phyloP scores from a whole-genome alignment of 2,797 vertebrate genomes.

The Rhinoraja longicauda region DNA sequence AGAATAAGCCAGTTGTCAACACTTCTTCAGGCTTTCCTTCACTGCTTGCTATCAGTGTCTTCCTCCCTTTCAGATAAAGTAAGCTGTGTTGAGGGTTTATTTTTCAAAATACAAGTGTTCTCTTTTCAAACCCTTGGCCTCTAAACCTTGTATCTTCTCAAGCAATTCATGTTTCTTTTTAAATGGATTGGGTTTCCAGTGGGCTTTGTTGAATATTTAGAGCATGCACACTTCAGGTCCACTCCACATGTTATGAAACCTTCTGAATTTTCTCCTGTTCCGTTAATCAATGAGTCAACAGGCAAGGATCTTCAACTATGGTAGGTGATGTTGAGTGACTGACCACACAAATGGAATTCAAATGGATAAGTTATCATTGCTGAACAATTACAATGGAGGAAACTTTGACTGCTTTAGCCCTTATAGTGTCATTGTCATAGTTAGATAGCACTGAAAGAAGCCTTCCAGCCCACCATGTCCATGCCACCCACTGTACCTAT shows the following conservation, averaged over 20 bases:
- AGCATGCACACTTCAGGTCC: not conserved
- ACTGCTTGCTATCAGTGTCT: not conserved
- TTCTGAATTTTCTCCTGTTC: not conserved
- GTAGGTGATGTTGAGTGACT: not conserved
- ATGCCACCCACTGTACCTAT: too few species aligned
- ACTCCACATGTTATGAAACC: constrained; percentile 6
- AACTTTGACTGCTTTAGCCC: not conserved
- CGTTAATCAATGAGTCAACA: not conserved
- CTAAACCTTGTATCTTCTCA: not conserved
- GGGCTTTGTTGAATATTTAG: constrained; percentile 10
- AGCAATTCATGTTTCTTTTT: not conserved
- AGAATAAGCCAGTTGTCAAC: constrained; percentile 9
- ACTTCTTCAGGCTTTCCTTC: not conserved
- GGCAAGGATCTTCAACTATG: not conserved
- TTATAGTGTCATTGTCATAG: too few species aligned
- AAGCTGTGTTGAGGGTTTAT: not conserved
- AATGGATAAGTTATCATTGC: not conserved
- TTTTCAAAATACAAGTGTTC: not conserved
- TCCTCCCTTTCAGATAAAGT: constrained; percentile 32
- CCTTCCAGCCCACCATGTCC: too few species aligned
- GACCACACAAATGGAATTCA: not conserved
- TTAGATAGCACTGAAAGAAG: too few species aligned
- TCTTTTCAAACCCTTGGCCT: not conserved
- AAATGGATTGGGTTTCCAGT: constrained; percentile 20
- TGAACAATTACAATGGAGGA: not conserved